Evolutionary conservation across 2,797 vertebrate genomes (phyloP).

Genomic region (Natrix natrix): DNA sequence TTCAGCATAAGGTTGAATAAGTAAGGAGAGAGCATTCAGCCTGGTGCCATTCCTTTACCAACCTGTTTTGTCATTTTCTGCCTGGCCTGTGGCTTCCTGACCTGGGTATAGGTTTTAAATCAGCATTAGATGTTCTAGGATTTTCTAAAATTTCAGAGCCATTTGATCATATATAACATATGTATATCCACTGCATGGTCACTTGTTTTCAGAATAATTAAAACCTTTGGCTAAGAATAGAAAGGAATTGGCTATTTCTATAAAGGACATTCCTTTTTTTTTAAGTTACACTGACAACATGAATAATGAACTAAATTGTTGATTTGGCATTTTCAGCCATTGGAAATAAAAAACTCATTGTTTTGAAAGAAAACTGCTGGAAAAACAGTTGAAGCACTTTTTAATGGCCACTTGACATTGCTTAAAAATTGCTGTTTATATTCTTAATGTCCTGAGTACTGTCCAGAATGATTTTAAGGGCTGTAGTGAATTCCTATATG

Average conservation of each 20-base stretch:
- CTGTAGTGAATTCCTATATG: not conserved
- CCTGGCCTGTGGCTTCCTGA: not conserved
- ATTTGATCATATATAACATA: not conserved
- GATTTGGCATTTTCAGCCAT: not conserved
- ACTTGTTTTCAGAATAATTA: not conserved
- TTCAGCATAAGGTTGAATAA: not conserved
- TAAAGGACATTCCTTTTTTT: not conserved
- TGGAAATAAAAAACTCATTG: not conserved
- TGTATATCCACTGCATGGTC: not conserved
- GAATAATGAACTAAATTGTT: not conserved
- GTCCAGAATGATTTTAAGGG: not conserved
- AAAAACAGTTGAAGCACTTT: not conserved
- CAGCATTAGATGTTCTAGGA: not conserved
- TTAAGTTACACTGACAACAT: not conserved
- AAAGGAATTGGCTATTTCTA: not conserved
- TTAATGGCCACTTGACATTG: not conserved
- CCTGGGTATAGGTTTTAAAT: not conserved
- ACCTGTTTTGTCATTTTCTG: not conserved
- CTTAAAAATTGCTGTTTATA: not conserved
- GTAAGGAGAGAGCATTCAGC: not conserved
- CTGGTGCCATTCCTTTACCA: not conserved
- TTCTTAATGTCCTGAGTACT: not conserved
- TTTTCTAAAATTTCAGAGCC: not conserved
- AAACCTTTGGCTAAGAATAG: not conserved
- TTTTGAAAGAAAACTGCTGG: not conserved